Percentiles rank a stretch among this genome's conserved stretches.
These are phyloP conservation scores for Paedocypris micromegethes DNA, from an alignment of 2,797 vertebrate genomes.

Conservation along the genomic window DNA sequence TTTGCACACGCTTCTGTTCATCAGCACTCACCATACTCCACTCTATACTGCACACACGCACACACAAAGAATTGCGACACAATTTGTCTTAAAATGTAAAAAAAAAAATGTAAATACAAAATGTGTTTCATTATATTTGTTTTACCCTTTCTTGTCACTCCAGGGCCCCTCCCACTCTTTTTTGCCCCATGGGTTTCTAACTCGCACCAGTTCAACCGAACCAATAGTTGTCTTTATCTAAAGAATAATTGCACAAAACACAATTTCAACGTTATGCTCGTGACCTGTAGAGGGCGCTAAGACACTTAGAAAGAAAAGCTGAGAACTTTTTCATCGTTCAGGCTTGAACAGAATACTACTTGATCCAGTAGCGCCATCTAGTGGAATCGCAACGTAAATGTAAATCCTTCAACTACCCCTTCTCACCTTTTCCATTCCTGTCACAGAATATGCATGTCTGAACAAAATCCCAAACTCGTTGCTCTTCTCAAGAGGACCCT, in stretches of 20 bases:
- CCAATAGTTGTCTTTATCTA: constrained; percentile 58
- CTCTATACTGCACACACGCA: constrained; percentile 51
- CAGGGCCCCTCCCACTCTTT: constrained; percentile 72
- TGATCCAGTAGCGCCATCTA: constrained; percentile 1
- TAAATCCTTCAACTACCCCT: too few species aligned
- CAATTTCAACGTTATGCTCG: neutral
- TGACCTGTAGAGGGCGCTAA: neutral
- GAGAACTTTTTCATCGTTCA: neutral
- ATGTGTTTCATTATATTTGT: neutral
- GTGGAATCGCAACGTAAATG: neutral
- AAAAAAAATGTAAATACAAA: neutral
- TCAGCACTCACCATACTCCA: constrained; percentile 57
- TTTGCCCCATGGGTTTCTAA: constrained; percentile 74
- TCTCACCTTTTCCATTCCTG: constrained; percentile 62
- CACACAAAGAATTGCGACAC: neutral
- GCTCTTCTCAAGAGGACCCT: constrained; percentile 62
- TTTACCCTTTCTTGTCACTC: constrained; percentile 64
- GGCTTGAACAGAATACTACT: neutral
- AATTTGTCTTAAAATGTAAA: neutral
- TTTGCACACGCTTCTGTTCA: constrained; percentile 58
- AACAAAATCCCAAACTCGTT: constrained; percentile 67
- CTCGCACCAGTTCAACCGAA: constrained; percentile 57
- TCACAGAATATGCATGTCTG: constrained; percentile 73
- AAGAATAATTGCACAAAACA: neutral
- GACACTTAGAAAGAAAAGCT: neutral